Evolutionary conservation across 2,888 invertebrate species (phyloP), one percentile per base, ranked within the genome.

Genomic region (Tuta absoluta): DNA sequence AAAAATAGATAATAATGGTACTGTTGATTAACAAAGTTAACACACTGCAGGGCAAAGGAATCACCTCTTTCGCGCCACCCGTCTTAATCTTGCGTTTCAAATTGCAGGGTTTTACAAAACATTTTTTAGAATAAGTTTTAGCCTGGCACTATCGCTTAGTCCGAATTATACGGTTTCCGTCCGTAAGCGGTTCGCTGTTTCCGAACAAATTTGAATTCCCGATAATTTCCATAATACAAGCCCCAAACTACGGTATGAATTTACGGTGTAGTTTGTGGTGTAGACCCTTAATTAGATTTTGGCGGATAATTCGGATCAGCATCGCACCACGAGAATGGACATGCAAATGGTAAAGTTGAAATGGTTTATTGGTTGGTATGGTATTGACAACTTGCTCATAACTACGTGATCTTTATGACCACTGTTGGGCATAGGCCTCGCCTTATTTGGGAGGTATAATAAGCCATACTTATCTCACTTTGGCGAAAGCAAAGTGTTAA

Each of bases 281-380:
- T 51, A 19, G 51, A 11, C 51, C 51, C 17, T 12, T 51, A 51
- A 51, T 51, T 51, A 51, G 21, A 51, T 51, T 51, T 51, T 19
- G 21, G 21, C 2, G 51, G 51, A 10, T 12, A 51, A 51, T 51
- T 41, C 41, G 17, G 51, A 51, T 19, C 23, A 48, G 48, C 19
- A 19, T 19, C 33, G 8, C 38, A 14, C 14, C 2, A 14, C n/a
- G 41, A 8, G 41, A 41, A 41, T 41, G 41, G 41, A 14, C 14
- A 14, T 14, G 4, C 33, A 10, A 41, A 14, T 41, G 41, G 41
- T 41, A 5, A n/a, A 41, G 14, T 41, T 1, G 12, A 41, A 41
- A 41, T 41, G 41, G 41, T 14, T 12, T 41, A 14, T 41, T 12
- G n/a, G 41, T 41, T 8, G 41, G 1, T 33, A 14, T 41, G 14